A percentile compares a stretch with the other conserved stretches of the same genome.
phyloP scores from a whole-genome alignment of 2,797 vertebrate species.

The Eutrigla gurnardus region DNA sequence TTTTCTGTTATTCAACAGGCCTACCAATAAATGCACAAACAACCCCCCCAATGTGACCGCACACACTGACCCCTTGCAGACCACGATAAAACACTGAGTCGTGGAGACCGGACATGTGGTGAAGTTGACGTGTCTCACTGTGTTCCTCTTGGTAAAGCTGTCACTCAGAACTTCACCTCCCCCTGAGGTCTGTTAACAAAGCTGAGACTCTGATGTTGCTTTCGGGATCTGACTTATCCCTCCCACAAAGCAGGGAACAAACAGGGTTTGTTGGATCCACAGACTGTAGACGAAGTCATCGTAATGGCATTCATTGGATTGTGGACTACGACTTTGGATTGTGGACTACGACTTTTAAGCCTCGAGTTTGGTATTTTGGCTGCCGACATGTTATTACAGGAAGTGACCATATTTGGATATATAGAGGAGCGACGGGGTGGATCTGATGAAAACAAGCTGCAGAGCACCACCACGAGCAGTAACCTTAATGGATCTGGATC shows the following conservation, averaged over 20 bases:
- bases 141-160: conserved; percentile 9
- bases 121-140: conserved; percentile 21
- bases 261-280: too few species aligned
- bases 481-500: too few species aligned
- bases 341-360: too few species aligned
- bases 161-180: conserved; percentile 31
- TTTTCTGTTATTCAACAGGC: conserved; percentile 37
- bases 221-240: background rate
- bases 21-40: conserved; percentile 7
- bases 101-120: conserved; percentile 21
- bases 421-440: too few species aligned
- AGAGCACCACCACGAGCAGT: too few species aligned
- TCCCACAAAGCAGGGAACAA: background rate
- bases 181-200: conserved; percentile 8
- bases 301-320: too few species aligned
- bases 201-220: background rate
- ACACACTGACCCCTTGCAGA: conserved; percentile 3
- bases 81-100: background rate
- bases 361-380: too few species aligned
- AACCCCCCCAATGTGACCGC: background rate
- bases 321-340: too few species aligned
- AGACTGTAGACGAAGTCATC: too few species aligned
- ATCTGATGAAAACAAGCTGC: too few species aligned
- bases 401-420: too few species aligned
- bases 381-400: too few species aligned